Evolutionary conservation across 1,140 invertebrate species (phyloP), one percentile per base, ranked within the genome.

Genomic region (Akabosia matsudoensis): DNA sequence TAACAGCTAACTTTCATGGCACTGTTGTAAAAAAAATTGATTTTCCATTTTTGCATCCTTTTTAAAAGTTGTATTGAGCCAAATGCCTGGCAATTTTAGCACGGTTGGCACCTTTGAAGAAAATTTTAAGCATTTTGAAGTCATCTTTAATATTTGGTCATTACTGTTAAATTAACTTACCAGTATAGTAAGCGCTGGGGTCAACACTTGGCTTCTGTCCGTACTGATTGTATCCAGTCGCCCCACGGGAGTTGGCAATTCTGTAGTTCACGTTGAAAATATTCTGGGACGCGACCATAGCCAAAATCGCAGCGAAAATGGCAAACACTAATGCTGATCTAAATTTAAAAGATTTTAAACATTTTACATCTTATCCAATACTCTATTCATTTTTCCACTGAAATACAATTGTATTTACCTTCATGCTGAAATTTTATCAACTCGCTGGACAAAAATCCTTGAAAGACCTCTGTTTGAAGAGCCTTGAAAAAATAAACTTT

Each of bases 21-120:
- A 64, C 18, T 64, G 24, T 22, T n/a, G 18, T n/a, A 64, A 14
- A 52, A n/a, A 52, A 52, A 7, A 64, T 64, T 13, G 26, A 13
- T 64, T 13, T 22, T 13, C 26, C 13, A 22, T 64, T 13, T 24
- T n/a, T 22, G 61, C 24, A n/a, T n/a, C n/a, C n/a, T n/a, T 37
- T 24, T 31, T 67, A 67, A 31, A 67, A 72, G 34, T 72, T 45
- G 70, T 72, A 72, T 16, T 72, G 33, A 24, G 70, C 70, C 33
- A 72, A 51, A 22, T 45, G 33, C 33, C 70, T 72, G 1, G 70
- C 70, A 24, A 72, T 72, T 45, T 72, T 72, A 13, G 70, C 70
- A 72, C 70, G 70, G 45, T 72, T 72, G 3, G 70, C 70, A 16
- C n/a, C n/a, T n/a, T n/a, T n/a, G n/a, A n/a, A n/a, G n/a, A n/a